Conservation (phyloP, 2,797 vertebrate genomes). For the Netta rufina region DNA sequence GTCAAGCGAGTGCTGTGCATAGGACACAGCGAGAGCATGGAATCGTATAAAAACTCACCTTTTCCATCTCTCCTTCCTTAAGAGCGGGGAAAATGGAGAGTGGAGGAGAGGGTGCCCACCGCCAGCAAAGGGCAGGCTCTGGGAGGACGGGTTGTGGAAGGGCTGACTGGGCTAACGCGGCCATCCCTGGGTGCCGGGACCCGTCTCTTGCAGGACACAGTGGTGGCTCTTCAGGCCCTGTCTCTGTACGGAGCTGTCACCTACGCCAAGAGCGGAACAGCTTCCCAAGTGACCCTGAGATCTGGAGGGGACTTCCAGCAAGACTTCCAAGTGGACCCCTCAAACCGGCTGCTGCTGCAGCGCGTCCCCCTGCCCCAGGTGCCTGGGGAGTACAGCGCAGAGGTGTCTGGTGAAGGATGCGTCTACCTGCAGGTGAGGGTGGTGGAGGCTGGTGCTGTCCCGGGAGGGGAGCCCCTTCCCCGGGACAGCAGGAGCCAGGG, state of each 20-base stretch:
- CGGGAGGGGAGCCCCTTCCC: neutral
- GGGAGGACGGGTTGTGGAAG: neutral
- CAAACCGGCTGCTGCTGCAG: constrained; percentile 74
- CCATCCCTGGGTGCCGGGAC: neutral
- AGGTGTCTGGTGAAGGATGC: constrained; percentile 50
- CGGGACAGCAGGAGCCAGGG: neutral
- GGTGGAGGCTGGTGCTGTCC: neutral
- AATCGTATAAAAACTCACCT: neutral
- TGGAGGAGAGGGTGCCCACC: neutral
- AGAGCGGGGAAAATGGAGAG: neutral
- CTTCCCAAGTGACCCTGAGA: constrained; percentile 48
- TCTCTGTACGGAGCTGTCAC: constrained; percentile 68
- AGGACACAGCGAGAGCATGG: neutral
- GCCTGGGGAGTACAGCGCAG: constrained; percentile 62
- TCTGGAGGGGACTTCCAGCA: constrained; percentile 39
- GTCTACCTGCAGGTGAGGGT: constrained; percentile 61
- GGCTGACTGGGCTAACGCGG: neutral
- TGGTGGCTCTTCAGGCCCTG: constrained; percentile 76
- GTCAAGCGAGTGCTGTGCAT: neutral
- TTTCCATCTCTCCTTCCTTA: neutral
- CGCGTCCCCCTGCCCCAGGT: constrained; percentile 52
- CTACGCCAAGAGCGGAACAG: constrained; percentile 46
- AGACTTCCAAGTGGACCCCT: constrained; percentile 66
- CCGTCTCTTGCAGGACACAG: constrained; percentile 33
- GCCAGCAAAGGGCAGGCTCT: neutral